Evolutionary conservation across 2,888 invertebrate genomes (phyloP).

Genomic region (Drosophila putrida): DNA sequence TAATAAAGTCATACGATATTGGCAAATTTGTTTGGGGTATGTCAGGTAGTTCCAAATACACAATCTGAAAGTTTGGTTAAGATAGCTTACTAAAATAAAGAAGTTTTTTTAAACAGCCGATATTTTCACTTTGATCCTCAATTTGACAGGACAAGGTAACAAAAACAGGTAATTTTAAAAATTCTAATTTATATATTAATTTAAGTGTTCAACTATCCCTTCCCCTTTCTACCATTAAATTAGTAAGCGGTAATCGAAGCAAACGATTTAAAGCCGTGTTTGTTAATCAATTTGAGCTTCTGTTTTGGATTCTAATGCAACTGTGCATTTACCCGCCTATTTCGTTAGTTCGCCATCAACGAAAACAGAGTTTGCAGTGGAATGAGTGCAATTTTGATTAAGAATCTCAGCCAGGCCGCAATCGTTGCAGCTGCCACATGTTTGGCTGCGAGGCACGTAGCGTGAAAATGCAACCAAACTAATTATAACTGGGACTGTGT

Average conservation of each 20-base stretch:
- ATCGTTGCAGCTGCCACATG: constrained; percentile 25
- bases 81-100: too few species aligned
- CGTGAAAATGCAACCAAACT: constrained; percentile 53
- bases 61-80: too few species aligned
- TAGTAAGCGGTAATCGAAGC: not conserved
- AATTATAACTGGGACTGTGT: constrained; percentile 40
- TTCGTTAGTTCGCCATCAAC: constrained; percentile 32
- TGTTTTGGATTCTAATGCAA: constrained; percentile 11
- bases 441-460: constrained; percentile 32
- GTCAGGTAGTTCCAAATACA: too few species aligned
- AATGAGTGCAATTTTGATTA: constrained; percentile 51
- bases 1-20: too few species aligned
- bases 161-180: too few species aligned
- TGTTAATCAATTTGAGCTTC: constrained; percentile 7
- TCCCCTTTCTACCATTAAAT: not conserved
- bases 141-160: too few species aligned
- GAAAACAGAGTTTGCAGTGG: constrained; percentile 19
- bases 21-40: too few species aligned
- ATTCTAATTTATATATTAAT: not conserved
- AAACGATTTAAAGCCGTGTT: not conserved
- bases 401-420: constrained; percentile 33
- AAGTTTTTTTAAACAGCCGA: too few species aligned
- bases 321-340: constrained; percentile 5
- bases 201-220: too few species aligned
- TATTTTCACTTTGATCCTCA: too few species aligned